Conservation (phyloP, 2,113 vertebrate species). For the Grammomys dolichurus region DNA sequence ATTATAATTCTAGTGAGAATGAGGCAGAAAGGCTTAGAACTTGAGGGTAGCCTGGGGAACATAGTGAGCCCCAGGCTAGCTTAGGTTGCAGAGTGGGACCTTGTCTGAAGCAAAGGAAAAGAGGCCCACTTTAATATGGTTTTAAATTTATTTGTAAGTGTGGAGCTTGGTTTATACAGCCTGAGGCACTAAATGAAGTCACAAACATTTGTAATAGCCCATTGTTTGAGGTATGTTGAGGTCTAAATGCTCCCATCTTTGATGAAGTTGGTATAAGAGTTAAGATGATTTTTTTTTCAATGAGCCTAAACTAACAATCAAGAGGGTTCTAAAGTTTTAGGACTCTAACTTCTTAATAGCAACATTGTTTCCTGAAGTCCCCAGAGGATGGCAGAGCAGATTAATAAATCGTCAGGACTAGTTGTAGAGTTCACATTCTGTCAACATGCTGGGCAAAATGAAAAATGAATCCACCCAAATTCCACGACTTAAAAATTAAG, state of each 20-base stretch:
- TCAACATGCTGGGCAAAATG: constrained; percentile 65
- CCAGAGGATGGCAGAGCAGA: constrained; percentile 69
- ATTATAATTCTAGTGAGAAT: neutral
- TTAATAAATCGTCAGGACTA: constrained; percentile 65
- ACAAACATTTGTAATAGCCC: neutral
- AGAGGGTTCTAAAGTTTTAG: constrained; percentile 47
- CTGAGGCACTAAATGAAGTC: neutral
- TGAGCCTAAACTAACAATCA: constrained; percentile 11
- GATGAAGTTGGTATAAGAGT: neutral
- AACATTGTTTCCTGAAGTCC: constrained; percentile 55
- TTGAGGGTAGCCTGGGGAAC: neutral
- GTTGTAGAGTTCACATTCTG: constrained; percentile 39
- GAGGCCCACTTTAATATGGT: neutral
- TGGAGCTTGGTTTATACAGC: neutral
- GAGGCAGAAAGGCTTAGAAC: neutral
- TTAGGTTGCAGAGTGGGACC: neutral
- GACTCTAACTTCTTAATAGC: constrained; percentile 5
- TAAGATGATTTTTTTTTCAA: neutral
- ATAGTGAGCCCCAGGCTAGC: neutral
- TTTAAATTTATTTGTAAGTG: constrained; percentile 32
- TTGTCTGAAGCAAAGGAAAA: neutral
- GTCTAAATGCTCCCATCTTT: neutral
- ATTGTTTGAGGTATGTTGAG: neutral
- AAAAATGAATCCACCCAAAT: constrained; percentile 61
- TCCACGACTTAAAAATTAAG: constrained; percentile 55